Conservation (phyloP, 2,888 invertebrate species). For the Luffia ferchaultella region DNA sequence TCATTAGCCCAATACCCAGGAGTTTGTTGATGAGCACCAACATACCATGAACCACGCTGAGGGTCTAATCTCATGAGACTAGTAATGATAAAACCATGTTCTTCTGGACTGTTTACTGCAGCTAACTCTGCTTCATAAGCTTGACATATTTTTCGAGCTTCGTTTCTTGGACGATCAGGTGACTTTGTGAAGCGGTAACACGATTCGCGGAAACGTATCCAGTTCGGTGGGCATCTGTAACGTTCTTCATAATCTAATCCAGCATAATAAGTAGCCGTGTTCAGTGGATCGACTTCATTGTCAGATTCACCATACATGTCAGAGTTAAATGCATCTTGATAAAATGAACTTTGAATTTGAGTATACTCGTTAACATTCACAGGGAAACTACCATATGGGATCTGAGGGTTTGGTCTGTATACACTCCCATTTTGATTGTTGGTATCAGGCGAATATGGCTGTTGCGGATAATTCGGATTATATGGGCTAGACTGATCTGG, state of each 20-base stretch:
- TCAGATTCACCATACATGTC: slow-evolving; percentile 33
- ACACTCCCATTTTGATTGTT: slow-evolving; percentile 33
- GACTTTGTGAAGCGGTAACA: slow-evolving; percentile 93
- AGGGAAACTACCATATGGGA: slow-evolving; percentile 50
- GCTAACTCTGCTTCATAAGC: slow-evolving; percentile 83
- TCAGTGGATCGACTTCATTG: slow-evolving; percentile 46
- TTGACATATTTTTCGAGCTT: slow-evolving; percentile 85
- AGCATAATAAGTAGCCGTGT: slow-evolving; percentile 44
- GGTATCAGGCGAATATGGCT: slow-evolving; percentile 25
- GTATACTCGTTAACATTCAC: slow-evolving; percentile 42
- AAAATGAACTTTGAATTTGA: slow-evolving; percentile 47
- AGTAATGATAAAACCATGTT: slow-evolving; percentile 86
- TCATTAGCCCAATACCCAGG: slow-evolving; percentile 85
- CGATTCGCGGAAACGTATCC: slow-evolving; percentile 81
- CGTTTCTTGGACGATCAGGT: slow-evolving; percentile 79
- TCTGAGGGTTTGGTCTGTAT: slow-evolving; percentile 40
- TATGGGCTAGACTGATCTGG: slow-evolving; percentile 32
- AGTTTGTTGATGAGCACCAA: slow-evolving; percentile 78
- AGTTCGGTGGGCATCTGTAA: slow-evolving; percentile 81
- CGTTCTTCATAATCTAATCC: slow-evolving; percentile 51
- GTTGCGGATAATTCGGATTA: slow-evolving; percentile 40
- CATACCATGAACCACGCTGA: slow-evolving; percentile 87
- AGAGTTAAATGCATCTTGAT: slow-evolving; percentile 39
- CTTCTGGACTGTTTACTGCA: slow-evolving; percentile 81
- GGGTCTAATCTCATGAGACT: slow-evolving; percentile 85